Percentiles rank a stretch among this genome's conserved stretches.
phyloP scores from a whole-genome alignment of 1,140 invertebrate species.

The Drosophila sechellia region DNA sequence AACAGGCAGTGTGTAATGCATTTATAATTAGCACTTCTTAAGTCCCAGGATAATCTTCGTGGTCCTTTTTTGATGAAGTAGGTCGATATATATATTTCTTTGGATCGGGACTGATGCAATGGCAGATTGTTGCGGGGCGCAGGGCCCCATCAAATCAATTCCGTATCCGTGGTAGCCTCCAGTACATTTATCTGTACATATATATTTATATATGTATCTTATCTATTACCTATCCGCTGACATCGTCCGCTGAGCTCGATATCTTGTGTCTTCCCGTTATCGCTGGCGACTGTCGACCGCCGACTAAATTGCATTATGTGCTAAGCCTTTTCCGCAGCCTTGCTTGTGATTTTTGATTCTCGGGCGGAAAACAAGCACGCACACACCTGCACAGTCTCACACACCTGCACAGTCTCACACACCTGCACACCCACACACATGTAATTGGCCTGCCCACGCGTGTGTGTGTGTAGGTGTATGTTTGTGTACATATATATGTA shows the following conservation, averaged over 20 bases:
- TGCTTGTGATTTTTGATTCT: constrained; percentile 63
- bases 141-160: too few relatives aligned
- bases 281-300: constrained; percentile 25
- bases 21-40: too few relatives aligned
- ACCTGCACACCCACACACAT: constrained; percentile 20
- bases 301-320: constrained; percentile 80
- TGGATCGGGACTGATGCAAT: neutral
- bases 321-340: constrained; percentile 71
- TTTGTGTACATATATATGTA: constrained; percentile 49
- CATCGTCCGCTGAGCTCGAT: constrained; percentile 27
- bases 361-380: constrained; percentile 41
- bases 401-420: constrained; percentile 18
- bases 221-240: constrained; percentile 43
- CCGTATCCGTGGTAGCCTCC: too few relatives aligned
- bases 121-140: neutral
- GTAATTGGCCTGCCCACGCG: constrained; percentile 48
- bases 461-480: constrained; percentile 24
- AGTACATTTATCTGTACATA: too few relatives aligned
- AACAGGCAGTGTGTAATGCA: too few relatives aligned
- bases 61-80: too few relatives aligned
- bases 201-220: neutral
- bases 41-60: too few relatives aligned
- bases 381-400: constrained; percentile 15
- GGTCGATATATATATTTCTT: too few relatives aligned
- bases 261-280: constrained; percentile 22